Base-by-base conservation (phyloP, 2,113 vertebrate species). In the Ictidomys tridecemlineatus region DNA sequence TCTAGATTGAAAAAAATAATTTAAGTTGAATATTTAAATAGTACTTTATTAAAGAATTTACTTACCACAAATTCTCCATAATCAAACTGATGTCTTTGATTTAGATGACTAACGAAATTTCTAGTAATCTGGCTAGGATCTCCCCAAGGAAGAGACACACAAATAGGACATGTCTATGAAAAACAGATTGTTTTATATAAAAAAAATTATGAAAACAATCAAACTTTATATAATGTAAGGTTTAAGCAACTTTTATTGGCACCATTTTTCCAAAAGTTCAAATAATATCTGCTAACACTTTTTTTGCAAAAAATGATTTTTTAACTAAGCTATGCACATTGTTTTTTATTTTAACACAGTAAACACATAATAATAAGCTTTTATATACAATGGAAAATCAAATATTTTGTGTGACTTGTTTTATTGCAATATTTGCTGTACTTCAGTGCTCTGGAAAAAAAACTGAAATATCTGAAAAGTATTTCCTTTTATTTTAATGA, bases 101-200 rank as follows among this genome's bases (percentile, higher is more conserved):
- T 99, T 97, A 99, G 98, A 98, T 99, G 99, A 89, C 96, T 98
- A 98, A 99, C 98, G 78, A 99, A 98, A 98, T 99, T 98, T 97
- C 98, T 98, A 98, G 99, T 99, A 97, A 98, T 97, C 98, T 99
- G 99, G 97, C 97, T 98, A 97, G 98, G 98, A 98, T 99, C 98
- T 97, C 99, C 99, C 98, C 99, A 99, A 85, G 99, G 99, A 98
- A 99, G 98, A 96, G 98, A 98, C 53, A 98, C 98, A 98, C 99
- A 99, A 97, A 99, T 99, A 79, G 99, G 99, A 98, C 99, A 99
- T 63, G 99, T 99, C 99, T 99, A 96, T 80, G 93, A 95, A 94
- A 95, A 96, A 92, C 58, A 95, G 34, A 94, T 93, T 87, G n/a
- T 94, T 97, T 97, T 83, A 95, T 94, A 96, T 89, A 67, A 76